Evolutionary conservation across 1,140 invertebrate species (phyloP).

Genomic region (Goniozus legneri): DNA sequence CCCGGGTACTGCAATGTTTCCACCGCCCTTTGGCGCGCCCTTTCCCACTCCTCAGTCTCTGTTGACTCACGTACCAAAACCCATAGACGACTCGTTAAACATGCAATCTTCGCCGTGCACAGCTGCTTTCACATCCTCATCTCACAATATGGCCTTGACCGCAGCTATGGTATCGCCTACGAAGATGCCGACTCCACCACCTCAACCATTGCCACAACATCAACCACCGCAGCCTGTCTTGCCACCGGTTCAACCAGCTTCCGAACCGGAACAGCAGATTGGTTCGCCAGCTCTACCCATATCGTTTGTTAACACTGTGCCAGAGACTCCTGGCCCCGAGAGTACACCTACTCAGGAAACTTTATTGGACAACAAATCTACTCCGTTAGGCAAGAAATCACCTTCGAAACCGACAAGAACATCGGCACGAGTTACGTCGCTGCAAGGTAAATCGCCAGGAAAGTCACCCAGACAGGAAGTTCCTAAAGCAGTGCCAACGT

Average conservation of each 20-base stretch:
- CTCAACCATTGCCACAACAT: constrained; percentile 20
- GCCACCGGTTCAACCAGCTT: background rate
- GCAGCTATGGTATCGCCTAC: constrained; percentile 67
- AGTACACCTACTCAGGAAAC: constrained; percentile 12
- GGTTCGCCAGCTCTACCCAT: constrained; percentile 15
- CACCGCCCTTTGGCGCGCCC: constrained; percentile 58
- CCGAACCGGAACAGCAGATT: background rate
- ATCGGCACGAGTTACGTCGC: constrained; percentile 60
- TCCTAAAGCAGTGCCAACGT: constrained; percentile 13
- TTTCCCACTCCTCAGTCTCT: constrained; percentile 57
- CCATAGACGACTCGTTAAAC: constrained; percentile 55
- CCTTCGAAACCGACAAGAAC: constrained; percentile 65
- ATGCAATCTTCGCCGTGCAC: constrained; percentile 60
- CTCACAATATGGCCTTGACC: constrained; percentile 73
- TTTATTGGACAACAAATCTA: constrained; percentile 21
- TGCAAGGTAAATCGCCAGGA: constrained; percentile 68
- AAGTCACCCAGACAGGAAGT: constrained; percentile 66
- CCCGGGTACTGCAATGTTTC: constrained; percentile 61
- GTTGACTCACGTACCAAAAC: constrained; percentile 57
- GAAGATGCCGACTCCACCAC: constrained; percentile 44
- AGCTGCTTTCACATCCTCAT: constrained; percentile 73
- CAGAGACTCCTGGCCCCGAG: constrained; percentile 9
- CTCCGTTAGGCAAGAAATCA: constrained; percentile 58
- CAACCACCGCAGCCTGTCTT: constrained; percentile 1
- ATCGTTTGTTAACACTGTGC: constrained; percentile 25